phyloP scores from a whole-genome alignment of 2,113 vertebrate genomes.

The Apodemus speciosus region DNA sequence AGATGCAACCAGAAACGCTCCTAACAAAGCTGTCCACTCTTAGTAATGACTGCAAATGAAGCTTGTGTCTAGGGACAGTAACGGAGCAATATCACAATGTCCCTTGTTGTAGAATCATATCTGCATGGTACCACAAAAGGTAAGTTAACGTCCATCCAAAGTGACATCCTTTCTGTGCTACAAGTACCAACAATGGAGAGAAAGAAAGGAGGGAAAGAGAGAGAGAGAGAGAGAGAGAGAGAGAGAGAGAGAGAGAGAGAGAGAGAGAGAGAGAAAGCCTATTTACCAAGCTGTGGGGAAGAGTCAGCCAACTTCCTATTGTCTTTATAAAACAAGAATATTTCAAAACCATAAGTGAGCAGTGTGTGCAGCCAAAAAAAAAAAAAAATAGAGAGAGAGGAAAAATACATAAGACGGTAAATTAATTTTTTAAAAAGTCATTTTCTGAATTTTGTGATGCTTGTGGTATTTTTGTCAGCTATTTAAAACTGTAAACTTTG shows the following conservation, averaged over 20 bases:
- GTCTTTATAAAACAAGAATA: slow-evolving; percentile 2
- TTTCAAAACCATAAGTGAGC: slow-evolving; percentile 47
- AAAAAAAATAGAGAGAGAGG: background rate
- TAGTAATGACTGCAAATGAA: background rate
- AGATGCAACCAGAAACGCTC: background rate
- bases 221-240: background rate
- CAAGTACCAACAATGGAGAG: background rate
- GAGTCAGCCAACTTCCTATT: slow-evolving; percentile 4
- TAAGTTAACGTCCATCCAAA: background rate
- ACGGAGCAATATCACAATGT: background rate
- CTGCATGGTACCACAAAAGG: background rate
- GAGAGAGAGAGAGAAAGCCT: background rate
- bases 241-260: too few species aligned
- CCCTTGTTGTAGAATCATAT: background rate
- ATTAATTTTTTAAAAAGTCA: slow-evolving; percentile 13
- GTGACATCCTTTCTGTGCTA: background rate
- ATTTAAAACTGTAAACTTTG: background rate
- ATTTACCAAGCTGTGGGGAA: background rate
- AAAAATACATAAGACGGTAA: background rate
- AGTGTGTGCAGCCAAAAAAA: background rate
- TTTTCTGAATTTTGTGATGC: slow-evolving; percentile 18
- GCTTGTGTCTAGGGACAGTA: background rate
- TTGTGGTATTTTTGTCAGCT: slow-evolving; percentile 9
- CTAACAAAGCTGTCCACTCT: background rate
- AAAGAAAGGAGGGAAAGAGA: background rate